Percentiles rank a stretch among this genome's conserved stretches.
phyloP scores from a whole-genome alignment of 2,113 vertebrate genomes.

The Pagrus major region DNA sequence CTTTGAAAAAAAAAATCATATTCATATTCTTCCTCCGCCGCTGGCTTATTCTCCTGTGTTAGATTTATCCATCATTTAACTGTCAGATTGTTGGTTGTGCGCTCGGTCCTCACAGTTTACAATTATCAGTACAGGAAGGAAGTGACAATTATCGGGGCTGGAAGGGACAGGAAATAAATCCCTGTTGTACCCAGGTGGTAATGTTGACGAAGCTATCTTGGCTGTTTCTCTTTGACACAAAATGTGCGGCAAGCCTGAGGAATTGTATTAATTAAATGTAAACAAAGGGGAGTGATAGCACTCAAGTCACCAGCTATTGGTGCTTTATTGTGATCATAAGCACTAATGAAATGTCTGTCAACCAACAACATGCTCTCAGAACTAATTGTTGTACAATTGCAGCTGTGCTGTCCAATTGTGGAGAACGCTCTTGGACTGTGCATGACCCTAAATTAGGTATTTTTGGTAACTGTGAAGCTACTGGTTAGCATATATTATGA shows the following conservation, averaged over 20 bases:
- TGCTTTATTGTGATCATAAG: background rate
- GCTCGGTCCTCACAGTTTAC: background rate
- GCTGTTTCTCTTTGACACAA: background rate
- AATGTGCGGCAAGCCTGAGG: background rate
- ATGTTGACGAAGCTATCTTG: background rate
- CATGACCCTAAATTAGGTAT: background rate
- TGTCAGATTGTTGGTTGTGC: conserved; percentile 13
- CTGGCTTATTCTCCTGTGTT: background rate
- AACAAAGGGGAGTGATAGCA: background rate
- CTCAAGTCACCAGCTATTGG: conserved; percentile 12
- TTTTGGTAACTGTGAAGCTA: background rate
- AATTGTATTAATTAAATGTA: background rate
- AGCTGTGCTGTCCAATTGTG: background rate
- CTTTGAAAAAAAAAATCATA: conserved; percentile 10
- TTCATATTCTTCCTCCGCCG: conserved; percentile 2
- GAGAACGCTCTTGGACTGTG: conserved; percentile 12
- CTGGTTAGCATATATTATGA: background rate
- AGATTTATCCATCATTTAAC: conserved; percentile 12
- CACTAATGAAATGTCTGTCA: conserved; percentile 12
- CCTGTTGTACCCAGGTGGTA: background rate
- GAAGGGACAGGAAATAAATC: conserved; percentile 3
- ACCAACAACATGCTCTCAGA: background rate
- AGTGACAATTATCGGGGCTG: background rate
- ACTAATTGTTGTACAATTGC: conserved; percentile 25
- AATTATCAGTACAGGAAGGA: background rate